phyloP scores from a whole-genome alignment of 2,888 invertebrate genomes.

The Oxyteleia sp. region DNA sequence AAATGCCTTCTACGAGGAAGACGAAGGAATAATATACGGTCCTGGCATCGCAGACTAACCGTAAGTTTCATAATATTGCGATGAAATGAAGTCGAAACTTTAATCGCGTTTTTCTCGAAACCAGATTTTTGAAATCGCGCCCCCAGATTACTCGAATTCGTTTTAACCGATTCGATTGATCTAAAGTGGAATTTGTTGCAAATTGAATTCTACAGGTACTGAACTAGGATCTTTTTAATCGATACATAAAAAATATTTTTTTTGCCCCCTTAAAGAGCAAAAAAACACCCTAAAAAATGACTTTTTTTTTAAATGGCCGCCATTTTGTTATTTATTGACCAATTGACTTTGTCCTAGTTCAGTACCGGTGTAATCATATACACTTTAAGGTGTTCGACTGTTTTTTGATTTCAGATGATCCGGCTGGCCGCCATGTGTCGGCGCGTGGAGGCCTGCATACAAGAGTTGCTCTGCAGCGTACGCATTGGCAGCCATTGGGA shows the following conservation, averaged over 20 bases:
- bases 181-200: neutral
- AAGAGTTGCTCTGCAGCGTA: slow-evolving; percentile 1
- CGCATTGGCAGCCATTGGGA: slow-evolving; percentile 1
- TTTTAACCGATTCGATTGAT: slow-evolving; percentile 24
- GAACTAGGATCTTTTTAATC: slow-evolving; percentile 27
- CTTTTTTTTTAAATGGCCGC: slow-evolving; percentile 19
- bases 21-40: slow-evolving; percentile 24
- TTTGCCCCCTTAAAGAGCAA: slow-evolving; percentile 25
- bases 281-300: slow-evolving; percentile 8
- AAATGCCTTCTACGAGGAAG: slow-evolving; percentile 6
- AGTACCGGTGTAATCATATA: slow-evolving; percentile 1
- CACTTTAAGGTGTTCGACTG: slow-evolving; percentile 18
- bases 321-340: slow-evolving; percentile 24
- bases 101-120: slow-evolving; percentile 33
- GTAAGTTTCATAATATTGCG: slow-evolving; percentile 29
- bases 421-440: neutral
- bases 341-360: slow-evolving; percentile 18
- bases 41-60: slow-evolving; percentile 28
- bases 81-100: slow-evolving; percentile 29
- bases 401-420: slow-evolving; percentile 16
- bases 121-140: slow-evolving; percentile 24
- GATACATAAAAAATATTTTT: slow-evolving; percentile 27
- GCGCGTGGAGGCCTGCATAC: slow-evolving; percentile 3
- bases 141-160: slow-evolving; percentile 18
- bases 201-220: slow-evolving; percentile 8